Evolutionary conservation across 2,797 vertebrate species (phyloP).

Genomic region (Austrolebias charrua): DNA sequence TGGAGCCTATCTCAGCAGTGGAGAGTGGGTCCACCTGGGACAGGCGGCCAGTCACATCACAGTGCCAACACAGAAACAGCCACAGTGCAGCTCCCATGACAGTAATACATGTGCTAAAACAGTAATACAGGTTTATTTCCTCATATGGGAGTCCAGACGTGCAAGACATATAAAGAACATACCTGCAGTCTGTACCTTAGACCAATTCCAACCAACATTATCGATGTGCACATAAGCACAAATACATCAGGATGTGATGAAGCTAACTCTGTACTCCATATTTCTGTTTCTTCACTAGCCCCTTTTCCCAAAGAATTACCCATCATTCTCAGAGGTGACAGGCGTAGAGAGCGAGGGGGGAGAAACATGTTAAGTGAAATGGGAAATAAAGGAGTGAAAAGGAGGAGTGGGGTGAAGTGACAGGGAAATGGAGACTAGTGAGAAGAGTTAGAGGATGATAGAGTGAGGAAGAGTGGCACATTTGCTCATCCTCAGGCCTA

Average conservation of each 20-base stretch:
- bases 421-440: conserved; percentile 41
- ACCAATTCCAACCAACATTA: conserved; percentile 33
- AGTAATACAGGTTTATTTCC: no score
- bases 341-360: conserved; percentile 38
- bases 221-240: conserved; percentile 36
- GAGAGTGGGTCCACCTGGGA: no score
- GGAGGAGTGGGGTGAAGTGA: conserved; percentile 43
- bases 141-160: neutral
- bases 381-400: conserved; percentile 59
- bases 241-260: conserved; percentile 36
- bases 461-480: conserved; percentile 46
- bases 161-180: conserved; percentile 48
- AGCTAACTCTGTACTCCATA: conserved; percentile 42
- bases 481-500: conserved; percentile 61
- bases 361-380: conserved; percentile 60
- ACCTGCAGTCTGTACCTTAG: conserved; percentile 16
- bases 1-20: no score
- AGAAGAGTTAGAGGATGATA: conserved; percentile 37
- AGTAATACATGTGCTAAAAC: no score
- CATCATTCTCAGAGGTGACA: conserved; percentile 57
- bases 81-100: no score
- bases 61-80: no score
- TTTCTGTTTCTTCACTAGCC: conserved; percentile 35
- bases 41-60: no score
- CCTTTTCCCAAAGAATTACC: conserved; percentile 33